Evolutionary conservation across 2,888 invertebrate species (phyloP), one percentile per base, ranked within the genome.

Genomic region (Conistra vaccinii): DNA sequence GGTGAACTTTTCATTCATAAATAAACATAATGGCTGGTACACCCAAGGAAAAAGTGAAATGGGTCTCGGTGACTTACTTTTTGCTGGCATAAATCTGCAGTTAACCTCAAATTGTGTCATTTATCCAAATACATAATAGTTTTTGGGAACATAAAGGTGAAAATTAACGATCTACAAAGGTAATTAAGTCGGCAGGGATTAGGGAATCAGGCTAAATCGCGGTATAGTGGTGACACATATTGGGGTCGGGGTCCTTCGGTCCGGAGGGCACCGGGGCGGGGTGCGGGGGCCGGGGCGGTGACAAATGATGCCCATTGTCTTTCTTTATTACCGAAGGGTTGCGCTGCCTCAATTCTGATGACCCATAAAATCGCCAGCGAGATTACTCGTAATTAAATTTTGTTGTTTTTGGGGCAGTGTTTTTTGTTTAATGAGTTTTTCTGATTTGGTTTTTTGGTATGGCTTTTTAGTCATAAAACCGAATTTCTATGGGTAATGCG

Each of bases 301-400:
- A 96, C 93, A 94, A 95, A 96, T 95, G 94, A 94, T 91, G 86
- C 86, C 91, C 88, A 92, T 96, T 95, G 95, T 95, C 94, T 95
- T 93, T 90, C 93, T 95, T 94, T 93, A 93, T 90, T 87, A 81
- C 87, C 82, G 85, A 87, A 90, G 91, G 91, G 91, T 90, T 87
- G 83, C 73, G 78, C 62, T 67, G 81, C 73, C 81, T 83, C 86
- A 74, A 89, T 81, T 82, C 83, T 71, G 80, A 76, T 84, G 87
- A 85, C 84, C 85, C 83, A 81, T 85, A 89, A 88, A 89, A 84
- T 85, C 67, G 69, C 77, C 62, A 29, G 67, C 71, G 62, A 81
- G 72, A 76, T 85, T 77, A 81, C 71, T 71, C 67, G 78, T 88
- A 80, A 84, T 88, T 86, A 86, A 81, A 80, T 81, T 86, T 76